These are phyloP conservation scores for Perodicticus potto DNA, from an alignment of 2,797 vertebrate species.

Conservation along the genomic window DNA sequence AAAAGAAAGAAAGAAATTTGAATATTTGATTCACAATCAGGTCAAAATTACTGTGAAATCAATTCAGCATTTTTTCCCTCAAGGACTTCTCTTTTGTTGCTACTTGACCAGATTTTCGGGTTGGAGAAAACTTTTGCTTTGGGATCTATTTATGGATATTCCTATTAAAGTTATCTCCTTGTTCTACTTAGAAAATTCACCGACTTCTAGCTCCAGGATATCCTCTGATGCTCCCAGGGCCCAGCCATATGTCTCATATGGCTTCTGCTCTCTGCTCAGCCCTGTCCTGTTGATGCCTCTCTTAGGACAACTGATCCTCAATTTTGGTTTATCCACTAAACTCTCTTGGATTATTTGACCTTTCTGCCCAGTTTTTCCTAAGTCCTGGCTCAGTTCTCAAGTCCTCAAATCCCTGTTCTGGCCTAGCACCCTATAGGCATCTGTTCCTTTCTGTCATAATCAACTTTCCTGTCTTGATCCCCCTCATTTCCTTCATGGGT, in stretches of 20 bases:
- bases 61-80: neutral
- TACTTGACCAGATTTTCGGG: neutral
- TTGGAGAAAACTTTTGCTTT: neutral
- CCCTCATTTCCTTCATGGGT: neutral
- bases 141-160: neutral
- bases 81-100: neutral
- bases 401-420: neutral
- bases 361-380: neutral
- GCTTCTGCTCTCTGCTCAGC: neutral
- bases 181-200: neutral
- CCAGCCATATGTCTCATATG: neutral
- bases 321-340: neutral
- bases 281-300: neutral
- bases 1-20: too few relatives aligned
- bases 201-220: neutral
- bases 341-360: neutral
- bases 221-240: neutral
- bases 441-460: neutral
- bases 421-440: neutral
- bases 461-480: neutral
- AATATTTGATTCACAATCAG: neutral
- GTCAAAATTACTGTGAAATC: constrained; percentile 17
- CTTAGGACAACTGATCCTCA: neutral
- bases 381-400: neutral
- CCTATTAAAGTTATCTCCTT: neutral